Conservation (phyloP, 2,888 invertebrate species). For the Tiphia femorata region DNA sequence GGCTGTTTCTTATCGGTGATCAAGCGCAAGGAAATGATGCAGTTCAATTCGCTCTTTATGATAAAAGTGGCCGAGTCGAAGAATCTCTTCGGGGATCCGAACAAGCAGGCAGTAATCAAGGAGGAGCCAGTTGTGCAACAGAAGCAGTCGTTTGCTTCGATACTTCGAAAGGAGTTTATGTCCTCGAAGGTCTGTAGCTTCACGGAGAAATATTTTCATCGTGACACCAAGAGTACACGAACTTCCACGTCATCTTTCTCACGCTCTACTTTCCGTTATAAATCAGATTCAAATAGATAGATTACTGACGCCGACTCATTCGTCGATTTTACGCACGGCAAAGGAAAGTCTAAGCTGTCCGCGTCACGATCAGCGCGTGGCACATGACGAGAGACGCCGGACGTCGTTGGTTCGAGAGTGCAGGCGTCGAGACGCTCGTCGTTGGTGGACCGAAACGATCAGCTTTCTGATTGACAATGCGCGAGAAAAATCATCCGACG, state of each 20-base stretch:
- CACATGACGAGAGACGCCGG: slow-evolving; percentile 36
- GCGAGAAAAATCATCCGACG: slow-evolving; percentile 13
- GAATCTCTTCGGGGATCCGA: slow-evolving; percentile 78
- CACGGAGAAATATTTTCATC: no score
- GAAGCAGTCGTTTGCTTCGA: no score
- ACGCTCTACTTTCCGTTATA: slow-evolving; percentile 7
- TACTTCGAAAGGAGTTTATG: no score
- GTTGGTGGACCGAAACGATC: slow-evolving; percentile 55
- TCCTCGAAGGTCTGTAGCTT: no score
- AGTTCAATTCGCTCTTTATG: slow-evolving; percentile 85
- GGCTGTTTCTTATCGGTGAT: slow-evolving; percentile 79
- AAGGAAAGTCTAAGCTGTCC: slow-evolving; percentile 47
- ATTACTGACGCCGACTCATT: slow-evolving; percentile 77
- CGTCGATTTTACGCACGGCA: slow-evolving; percentile 72
- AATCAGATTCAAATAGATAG: slow-evolving; percentile 73
- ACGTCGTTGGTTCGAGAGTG: slow-evolving; percentile 48
- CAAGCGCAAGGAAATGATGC: slow-evolving; percentile 81
- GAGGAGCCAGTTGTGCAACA: slow-evolving; percentile 36
- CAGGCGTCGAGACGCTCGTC: slow-evolving; percentile 46
- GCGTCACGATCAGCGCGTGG: slow-evolving; percentile 45
- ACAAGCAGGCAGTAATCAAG: slow-evolving; percentile 62
- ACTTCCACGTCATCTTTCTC: no score
- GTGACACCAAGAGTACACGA: no score
- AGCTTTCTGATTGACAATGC: slow-evolving; percentile 35
- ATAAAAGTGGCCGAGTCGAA: slow-evolving; percentile 86